Conservation (phyloP, 2,888 invertebrate species). For the Drepanosiphum platanoidis region DNA sequence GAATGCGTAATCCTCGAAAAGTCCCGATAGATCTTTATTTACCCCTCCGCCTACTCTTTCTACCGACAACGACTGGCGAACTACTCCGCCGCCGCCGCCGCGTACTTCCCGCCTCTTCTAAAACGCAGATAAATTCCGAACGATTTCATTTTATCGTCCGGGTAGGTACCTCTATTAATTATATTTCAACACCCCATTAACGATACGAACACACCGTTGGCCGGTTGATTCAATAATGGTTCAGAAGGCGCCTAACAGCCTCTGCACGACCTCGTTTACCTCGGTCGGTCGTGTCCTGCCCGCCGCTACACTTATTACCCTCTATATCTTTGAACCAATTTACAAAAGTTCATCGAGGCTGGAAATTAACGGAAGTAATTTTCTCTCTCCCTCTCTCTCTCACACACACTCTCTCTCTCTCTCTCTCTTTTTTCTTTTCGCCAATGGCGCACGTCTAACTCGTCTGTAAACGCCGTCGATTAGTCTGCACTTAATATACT, state of each 20-base stretch:
- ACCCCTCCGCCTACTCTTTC: no score
- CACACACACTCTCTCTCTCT: no score
- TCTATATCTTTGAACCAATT: conserved; percentile 1
- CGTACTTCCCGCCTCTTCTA: not conserved
- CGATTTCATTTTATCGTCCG: conserved; percentile 35
- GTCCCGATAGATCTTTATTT: no score
- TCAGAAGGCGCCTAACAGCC: conserved; percentile 13
- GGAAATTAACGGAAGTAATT: conserved; percentile 18
- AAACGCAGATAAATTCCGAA: conserved; percentile 32
- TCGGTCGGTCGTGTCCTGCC: not conserved
- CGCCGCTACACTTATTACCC: not conserved
- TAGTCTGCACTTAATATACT: not conserved
- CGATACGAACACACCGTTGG: conserved; percentile 28
- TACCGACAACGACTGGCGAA: no score
- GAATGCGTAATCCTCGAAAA: no score
- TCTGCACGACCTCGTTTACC: not conserved
- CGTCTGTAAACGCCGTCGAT: not conserved
- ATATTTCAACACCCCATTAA: conserved; percentile 40
- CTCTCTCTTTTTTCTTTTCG: not conserved
- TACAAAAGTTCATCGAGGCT: not conserved
- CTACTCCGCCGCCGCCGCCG: no score
- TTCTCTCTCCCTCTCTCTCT: not conserved
- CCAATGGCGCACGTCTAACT: not conserved
- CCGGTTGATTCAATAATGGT: conserved; percentile 30
- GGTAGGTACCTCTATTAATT: conserved; percentile 33